Conservation (phyloP, 37 sponge, comb jelly and placozoan species). For the Axinella damicornis region DNA sequence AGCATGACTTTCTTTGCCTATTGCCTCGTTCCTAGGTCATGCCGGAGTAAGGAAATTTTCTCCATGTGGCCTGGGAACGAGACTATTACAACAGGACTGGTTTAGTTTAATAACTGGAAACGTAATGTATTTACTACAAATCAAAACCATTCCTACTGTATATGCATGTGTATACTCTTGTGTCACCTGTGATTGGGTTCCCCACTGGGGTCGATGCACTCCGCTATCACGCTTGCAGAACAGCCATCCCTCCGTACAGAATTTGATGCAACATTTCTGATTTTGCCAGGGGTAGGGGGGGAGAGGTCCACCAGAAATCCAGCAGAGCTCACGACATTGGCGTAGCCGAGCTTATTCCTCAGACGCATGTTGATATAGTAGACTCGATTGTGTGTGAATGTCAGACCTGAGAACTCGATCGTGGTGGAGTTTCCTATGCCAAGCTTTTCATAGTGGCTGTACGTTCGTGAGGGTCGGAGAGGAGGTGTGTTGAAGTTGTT, state of each 20-base stretch:
- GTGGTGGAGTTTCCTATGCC: slow-evolving; percentile 66
- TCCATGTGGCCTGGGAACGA: no score
- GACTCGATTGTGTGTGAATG: slow-evolving; percentile 35
- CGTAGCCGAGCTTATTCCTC: slow-evolving; percentile 71
- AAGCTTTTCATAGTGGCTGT: slow-evolving; percentile 77
- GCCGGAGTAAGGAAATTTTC: no score
- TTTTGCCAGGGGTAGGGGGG: slow-evolving; percentile 76
- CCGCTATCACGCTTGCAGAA: background rate
- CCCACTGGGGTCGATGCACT: slow-evolving; percentile 23
- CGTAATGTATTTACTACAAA: no score
- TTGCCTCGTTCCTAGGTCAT: no score
- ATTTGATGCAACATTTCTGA: slow-evolving; percentile 49
- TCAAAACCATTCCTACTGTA: no score
- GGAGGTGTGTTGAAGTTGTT: slow-evolving; percentile 57
- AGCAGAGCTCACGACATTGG: slow-evolving; percentile 58
- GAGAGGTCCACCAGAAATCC: slow-evolving; percentile 80
- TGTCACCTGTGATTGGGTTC: slow-evolving; percentile 55
- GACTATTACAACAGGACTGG: no score
- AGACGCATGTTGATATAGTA: slow-evolving; percentile 79
- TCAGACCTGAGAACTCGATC: slow-evolving; percentile 31
- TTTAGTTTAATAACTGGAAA: no score
- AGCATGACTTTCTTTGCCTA: no score
- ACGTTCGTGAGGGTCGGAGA: slow-evolving; percentile 39
- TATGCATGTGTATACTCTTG: no score
- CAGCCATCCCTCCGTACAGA: slow-evolving; percentile 45